phyloP scores from a whole-genome alignment of 2,797 vertebrate genomes.

The Lates japonicus region DNA sequence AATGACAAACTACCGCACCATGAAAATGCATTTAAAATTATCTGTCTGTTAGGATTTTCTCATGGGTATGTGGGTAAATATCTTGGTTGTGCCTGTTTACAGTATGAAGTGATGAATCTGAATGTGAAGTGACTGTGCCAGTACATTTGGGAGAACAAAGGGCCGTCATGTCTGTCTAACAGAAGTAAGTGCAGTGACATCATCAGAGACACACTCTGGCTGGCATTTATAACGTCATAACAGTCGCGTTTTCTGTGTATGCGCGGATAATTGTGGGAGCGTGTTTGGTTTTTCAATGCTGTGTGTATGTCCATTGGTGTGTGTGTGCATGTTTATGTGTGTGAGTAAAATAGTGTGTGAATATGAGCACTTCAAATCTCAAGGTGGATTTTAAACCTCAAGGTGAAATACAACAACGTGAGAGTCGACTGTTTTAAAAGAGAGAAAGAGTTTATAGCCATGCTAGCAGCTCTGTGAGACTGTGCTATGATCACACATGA shows the following conservation, averaged over 20 bases:
- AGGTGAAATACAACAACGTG: constrained; percentile 32
- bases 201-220: constrained; percentile 34
- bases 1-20: not conserved
- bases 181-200: constrained; percentile 57
- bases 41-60: constrained; percentile 3
- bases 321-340: constrained; percentile 11
- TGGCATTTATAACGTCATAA: constrained; percentile 60
- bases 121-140: not conserved
- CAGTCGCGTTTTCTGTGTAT: constrained; percentile 25
- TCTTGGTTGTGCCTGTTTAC: not conserved
- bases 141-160: constrained; percentile 38
- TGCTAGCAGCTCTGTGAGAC: not conserved
- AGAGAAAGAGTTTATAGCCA: not conserved
- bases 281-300: not conserved
- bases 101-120: not conserved
- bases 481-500: not conserved
- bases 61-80: not conserved
- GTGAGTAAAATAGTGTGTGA: not conserved
- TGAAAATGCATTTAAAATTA: constrained; percentile 15
- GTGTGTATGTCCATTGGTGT: not conserved
- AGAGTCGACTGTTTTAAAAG: constrained; percentile 1
- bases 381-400: constrained; percentile 45
- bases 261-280: not conserved
- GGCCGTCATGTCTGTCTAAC: constrained; percentile 34
- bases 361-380: constrained; percentile 27